Percentiles rank a stretch among this genome's conserved stretches.
Conservation (phyloP, 2,797 vertebrate genomes). For the Tokudaia tokunoshimensis region DNA sequence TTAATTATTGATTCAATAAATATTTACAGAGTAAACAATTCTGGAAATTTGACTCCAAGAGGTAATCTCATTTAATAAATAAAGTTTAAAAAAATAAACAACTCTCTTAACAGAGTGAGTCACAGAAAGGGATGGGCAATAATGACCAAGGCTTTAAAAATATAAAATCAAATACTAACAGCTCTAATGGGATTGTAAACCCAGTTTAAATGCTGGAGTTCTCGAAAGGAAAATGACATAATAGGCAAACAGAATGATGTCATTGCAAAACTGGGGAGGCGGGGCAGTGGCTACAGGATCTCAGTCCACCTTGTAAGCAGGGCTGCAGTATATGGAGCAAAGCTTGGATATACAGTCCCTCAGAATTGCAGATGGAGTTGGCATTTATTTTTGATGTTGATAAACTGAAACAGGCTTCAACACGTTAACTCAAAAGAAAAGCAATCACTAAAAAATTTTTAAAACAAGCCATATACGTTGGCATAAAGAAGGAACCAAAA, state of each 20-base stretch:
- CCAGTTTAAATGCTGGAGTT: neutral
- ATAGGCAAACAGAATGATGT: accelerated
- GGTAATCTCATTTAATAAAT: conserved; percentile 1
- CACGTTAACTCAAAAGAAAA: neutral
- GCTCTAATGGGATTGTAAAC: neutral
- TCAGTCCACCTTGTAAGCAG: accelerated
- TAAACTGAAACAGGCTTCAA: neutral
- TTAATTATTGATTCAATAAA: conserved; percentile 75
- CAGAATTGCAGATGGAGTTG: accelerated
- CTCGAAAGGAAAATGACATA: neutral
- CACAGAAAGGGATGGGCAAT: neutral
- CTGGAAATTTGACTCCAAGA: conserved; percentile 32
- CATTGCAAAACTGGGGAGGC: too few relatives aligned
- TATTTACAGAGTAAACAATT: conserved; percentile 65
- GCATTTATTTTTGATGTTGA: neutral
- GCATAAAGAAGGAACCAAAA: neutral
- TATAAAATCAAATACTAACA: neutral
- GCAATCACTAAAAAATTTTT: neutral
- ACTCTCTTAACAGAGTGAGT: neutral
- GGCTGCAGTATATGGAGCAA: accelerated
- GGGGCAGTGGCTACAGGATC: neutral
- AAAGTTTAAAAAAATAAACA: neutral
- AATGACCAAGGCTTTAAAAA: neutral
- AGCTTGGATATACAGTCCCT: accelerated
- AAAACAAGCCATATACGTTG: neutral